A percentile compares a stretch with the other conserved stretches of the same genome.
Conservation (phyloP, 1,140 invertebrate genomes). For the Bradynema listronoti region DNA sequence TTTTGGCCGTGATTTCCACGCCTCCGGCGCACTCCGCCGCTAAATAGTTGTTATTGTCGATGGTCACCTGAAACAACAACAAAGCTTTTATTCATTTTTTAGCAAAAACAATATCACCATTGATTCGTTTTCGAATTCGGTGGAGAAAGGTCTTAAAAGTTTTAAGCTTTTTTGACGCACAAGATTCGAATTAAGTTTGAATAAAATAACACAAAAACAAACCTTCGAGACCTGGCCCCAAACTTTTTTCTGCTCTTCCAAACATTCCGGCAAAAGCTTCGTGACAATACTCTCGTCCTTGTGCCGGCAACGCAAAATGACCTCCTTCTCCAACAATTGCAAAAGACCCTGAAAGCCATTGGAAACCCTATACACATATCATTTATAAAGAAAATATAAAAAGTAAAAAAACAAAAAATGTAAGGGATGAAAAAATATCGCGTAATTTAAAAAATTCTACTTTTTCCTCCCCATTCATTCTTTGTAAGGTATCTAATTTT, state of each 20-base stretch:
- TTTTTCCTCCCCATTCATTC: neutral
- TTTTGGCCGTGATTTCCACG: constrained; percentile 74
- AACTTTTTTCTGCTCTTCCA: constrained; percentile 67
- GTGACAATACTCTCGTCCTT: constrained; percentile 69
- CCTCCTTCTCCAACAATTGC: constrained; percentile 75
- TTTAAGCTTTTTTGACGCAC: neutral
- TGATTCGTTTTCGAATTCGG: neutral
- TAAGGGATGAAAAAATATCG: neutral
- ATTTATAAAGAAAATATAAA: neutral
- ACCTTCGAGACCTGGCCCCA: constrained; percentile 64
- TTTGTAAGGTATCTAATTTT: neutral
- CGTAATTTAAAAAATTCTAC: neutral
- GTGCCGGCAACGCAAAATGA: constrained; percentile 74
- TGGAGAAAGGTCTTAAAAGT: neutral
- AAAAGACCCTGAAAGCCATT: constrained; percentile 60
- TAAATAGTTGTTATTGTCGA: constrained; percentile 64
- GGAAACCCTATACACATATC: constrained; percentile 21
- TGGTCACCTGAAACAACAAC: constrained; percentile 20
- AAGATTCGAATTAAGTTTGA: neutral
- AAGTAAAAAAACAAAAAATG: neutral
- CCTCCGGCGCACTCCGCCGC: constrained; percentile 78
- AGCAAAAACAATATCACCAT: neutral
- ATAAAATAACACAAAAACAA: neutral
- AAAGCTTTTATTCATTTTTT: constrained; percentile 1
- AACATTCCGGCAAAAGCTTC: constrained; percentile 60